A percentile compares a stretch with the other conserved stretches of the same genome.
These are phyloP conservation scores for Leptinotarsa juncta DNA, from an alignment of 2,888 invertebrate genomes.

Conservation along the genomic window DNA sequence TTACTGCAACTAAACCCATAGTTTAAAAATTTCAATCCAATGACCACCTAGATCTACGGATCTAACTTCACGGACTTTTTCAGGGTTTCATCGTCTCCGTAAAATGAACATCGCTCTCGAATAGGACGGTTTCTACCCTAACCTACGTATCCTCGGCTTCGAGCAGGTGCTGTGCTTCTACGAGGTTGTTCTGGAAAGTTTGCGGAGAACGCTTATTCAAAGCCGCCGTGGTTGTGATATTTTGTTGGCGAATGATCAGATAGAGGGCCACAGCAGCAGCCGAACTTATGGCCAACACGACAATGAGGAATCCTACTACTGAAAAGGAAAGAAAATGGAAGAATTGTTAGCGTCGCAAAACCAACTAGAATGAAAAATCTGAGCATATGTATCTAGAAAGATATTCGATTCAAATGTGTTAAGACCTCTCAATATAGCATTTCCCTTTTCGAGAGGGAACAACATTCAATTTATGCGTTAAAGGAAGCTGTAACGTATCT, in stretches of 20 bases:
- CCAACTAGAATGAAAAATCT: no score
- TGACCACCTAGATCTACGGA: background rate
- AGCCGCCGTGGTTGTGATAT: constrained; percentile 62
- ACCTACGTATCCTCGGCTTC: constrained; percentile 62
- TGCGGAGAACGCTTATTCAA: constrained; percentile 64
- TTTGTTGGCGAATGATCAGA: constrained; percentile 63
- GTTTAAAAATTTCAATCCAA: background rate
- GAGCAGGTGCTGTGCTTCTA: constrained; percentile 64
- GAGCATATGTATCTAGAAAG: no score
- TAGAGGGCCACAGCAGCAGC: constrained; percentile 60
- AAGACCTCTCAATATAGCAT: no score
- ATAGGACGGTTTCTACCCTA: constrained; percentile 11
- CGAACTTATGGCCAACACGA: constrained; percentile 59
- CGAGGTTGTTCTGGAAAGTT: constrained; percentile 59
- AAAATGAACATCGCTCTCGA: constrained; percentile 17
- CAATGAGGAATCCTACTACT: constrained; percentile 61
- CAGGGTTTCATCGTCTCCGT: constrained; percentile 9
- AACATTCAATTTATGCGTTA: no score
- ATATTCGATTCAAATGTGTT: no score
- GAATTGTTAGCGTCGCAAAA: background rate
- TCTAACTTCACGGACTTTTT: background rate
- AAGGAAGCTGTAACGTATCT: no score
- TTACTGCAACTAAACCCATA: background rate
- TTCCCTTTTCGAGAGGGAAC: no score
- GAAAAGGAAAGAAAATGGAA: constrained; percentile 38